Conservation (phyloP, 2,113 vertebrate genomes). For the Odobenus rosmarus region DNA sequence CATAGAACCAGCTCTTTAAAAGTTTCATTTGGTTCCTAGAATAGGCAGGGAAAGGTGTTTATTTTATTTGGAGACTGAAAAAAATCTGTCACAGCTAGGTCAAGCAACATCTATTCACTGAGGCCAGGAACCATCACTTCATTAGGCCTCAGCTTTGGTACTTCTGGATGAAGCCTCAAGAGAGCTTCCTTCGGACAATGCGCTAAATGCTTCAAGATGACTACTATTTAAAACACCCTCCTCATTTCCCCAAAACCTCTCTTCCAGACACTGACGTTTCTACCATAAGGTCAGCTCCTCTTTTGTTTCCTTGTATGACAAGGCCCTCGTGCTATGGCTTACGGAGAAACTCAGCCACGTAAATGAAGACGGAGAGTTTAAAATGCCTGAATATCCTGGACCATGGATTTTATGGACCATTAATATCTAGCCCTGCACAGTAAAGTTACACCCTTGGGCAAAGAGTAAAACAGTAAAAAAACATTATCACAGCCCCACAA, state of each 20-base stretch:
- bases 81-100: background rate
- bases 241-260: background rate
- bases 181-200: background rate
- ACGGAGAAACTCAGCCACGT: background rate
- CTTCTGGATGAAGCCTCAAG: background rate
- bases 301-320: background rate
- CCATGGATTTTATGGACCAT: background rate
- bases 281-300: background rate
- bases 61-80: background rate
- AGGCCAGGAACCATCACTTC: background rate
- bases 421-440: background rate
- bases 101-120: background rate
- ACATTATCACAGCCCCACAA: background rate
- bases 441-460: background rate
- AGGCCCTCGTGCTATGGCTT: background rate
- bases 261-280: constrained; percentile 2
- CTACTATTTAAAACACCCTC: background rate
- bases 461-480: background rate
- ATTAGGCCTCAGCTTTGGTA: background rate
- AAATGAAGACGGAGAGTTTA: background rate
- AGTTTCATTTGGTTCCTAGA: constrained; percentile 2
- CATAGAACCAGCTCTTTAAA: background rate
- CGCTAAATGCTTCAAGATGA: background rate
- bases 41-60: background rate
- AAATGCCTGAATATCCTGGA: background rate